These are phyloP conservation scores for Lithobates sylvaticus DNA, from an alignment of 2,797 vertebrate genomes.

Conservation along the genomic window DNA sequence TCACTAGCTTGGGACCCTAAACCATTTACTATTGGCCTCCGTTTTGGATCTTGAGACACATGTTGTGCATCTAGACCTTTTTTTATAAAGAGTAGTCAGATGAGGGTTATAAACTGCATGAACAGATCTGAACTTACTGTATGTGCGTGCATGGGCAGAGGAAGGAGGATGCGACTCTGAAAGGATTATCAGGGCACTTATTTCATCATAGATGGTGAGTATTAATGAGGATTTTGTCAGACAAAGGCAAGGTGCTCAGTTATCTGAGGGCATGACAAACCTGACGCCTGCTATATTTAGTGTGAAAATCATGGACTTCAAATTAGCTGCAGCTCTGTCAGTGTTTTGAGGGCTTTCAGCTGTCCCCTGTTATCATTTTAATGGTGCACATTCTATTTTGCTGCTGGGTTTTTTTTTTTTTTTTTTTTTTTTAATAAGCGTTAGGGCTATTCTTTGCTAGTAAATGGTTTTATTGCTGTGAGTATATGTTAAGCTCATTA, in stretches of 20 bases:
- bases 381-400: background rate
- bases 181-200: slow-evolving; percentile 37
- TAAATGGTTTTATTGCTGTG: background rate
- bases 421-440: too few species aligned
- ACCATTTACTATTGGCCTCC: too few species aligned
- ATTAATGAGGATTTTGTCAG: slow-evolving; percentile 46
- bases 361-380: slow-evolving; percentile 38
- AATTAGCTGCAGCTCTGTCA: slow-evolving; percentile 14
- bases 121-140: background rate
- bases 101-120: background rate
- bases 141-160: background rate
- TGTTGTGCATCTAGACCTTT: too few species aligned
- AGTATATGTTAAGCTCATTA: background rate
- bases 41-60: too few species aligned
- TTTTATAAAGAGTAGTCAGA: background rate
- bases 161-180: background rate
- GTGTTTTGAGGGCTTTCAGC: slow-evolving; percentile 54
- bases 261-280: slow-evolving; percentile 12
- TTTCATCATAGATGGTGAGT: slow-evolving; percentile 6
- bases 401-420: too few species aligned
- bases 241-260: background rate
- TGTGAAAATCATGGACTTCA: slow-evolving; percentile 30
- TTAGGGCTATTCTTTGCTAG: background rate
- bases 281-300: background rate
- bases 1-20: too few species aligned